These are phyloP conservation scores for Enoplosus armatus DNA, from an alignment of 2,797 vertebrate species.

Conservation along the genomic window DNA sequence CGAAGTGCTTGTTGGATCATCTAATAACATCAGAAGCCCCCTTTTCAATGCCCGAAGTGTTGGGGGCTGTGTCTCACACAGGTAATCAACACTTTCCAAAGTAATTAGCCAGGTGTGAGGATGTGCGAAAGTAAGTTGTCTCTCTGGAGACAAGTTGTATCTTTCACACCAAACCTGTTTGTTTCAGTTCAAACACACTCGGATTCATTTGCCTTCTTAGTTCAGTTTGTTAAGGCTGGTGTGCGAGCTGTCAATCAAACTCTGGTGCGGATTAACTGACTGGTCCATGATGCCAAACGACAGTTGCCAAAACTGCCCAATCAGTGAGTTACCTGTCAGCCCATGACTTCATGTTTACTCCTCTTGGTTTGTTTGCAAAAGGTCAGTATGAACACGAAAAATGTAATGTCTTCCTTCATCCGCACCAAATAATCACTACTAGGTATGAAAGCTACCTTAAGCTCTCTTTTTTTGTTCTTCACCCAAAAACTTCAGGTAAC, in stretches of 20 bases:
- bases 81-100: not conserved
- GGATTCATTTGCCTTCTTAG: not conserved
- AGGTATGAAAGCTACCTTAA: not conserved
- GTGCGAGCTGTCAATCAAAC: not conserved
- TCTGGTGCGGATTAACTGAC: not conserved
- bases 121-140: not conserved
- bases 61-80: not conserved
- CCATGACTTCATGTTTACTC: not conserved
- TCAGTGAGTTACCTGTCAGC: not conserved
- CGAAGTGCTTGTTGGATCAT: not conserved
- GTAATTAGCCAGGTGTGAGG: not conserved
- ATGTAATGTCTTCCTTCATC: not conserved
- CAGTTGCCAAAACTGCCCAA: not conserved
- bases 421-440: not conserved
- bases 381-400: not conserved
- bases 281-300: slow-evolving; percentile 8
- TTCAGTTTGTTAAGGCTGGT: not conserved
- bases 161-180: not conserved
- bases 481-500: not conserved
- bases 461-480: not conserved
- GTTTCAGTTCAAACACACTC: not conserved
- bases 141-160: not conserved
- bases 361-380: not conserved
- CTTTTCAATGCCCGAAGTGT: no score
- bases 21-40: not conserved